These are phyloP conservation scores for Clistopyga incitator DNA, from an alignment of 2,888 invertebrate genomes.

Conservation along the genomic window DNA sequence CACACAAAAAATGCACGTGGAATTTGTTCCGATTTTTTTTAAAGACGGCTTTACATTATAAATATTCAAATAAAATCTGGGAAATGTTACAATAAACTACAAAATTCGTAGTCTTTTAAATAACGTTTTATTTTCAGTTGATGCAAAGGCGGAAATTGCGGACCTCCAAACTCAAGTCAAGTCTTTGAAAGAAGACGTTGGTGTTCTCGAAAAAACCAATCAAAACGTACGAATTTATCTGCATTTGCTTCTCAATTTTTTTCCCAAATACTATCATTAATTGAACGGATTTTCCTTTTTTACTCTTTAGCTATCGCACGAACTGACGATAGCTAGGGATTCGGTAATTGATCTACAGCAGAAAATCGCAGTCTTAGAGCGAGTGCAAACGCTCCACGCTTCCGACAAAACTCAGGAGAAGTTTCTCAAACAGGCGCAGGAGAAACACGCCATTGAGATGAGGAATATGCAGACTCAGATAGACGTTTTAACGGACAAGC, in stretches of 20 bases:
- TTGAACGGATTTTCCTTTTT: background rate
- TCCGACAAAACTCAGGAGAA: constrained; percentile 80
- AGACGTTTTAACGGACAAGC: constrained; percentile 82
- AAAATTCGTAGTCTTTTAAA: too few species aligned
- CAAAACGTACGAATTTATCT: constrained; percentile 74
- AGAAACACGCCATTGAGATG: constrained; percentile 84
- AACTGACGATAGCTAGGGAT: constrained; percentile 76
- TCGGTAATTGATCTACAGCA: constrained; percentile 80
- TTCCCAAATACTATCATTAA: background rate
- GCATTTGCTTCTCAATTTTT: background rate
- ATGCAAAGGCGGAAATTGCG: constrained; percentile 79
- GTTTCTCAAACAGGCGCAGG: constrained; percentile 84
- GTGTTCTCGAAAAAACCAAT: constrained; percentile 78
- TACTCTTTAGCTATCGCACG: constrained; percentile 75
- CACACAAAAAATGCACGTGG: too few species aligned
- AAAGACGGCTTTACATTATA: too few species aligned
- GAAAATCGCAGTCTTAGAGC: constrained; percentile 78
- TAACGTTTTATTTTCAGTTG: constrained; percentile 72
- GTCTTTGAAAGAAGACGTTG: constrained; percentile 76
- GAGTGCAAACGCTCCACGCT: constrained; percentile 77
- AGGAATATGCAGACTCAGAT: constrained; percentile 85
- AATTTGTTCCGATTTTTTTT: background rate
- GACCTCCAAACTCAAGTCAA: constrained; percentile 77
- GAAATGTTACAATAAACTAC: too few species aligned
- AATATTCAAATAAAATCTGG: too few species aligned